Base-by-base conservation (phyloP, 2,797 vertebrate species). In the Harpagifer antarcticus region DNA sequence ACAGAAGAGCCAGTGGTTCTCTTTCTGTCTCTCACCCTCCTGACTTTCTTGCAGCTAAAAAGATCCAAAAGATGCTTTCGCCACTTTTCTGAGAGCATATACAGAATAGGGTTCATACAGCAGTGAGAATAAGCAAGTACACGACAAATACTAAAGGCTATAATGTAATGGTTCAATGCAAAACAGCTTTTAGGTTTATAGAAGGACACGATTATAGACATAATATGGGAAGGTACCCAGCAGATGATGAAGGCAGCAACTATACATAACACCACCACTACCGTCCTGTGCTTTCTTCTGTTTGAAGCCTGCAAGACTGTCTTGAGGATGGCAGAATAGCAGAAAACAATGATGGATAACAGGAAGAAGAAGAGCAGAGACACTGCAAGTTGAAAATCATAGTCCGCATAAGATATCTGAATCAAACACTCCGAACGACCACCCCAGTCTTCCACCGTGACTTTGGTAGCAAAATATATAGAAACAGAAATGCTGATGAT, bases 41-140 rank as follows among this genome's bases (percentile, higher is more conserved):
- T 11, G 3, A 54, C 4, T 17, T 8, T 59, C 14, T 56, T 15
- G 47, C 83, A 88, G 13, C 8, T 12, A 19, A 94, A 47, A 52
- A 92, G 3, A 9, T 43, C 27, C 2, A 74, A 52, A 20, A 95
- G 19, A 47, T 93, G 82, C 16, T 9, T 68, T 20, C 89, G 66
- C n/a, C 88, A 75, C 53, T 84, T 89, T 44, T 81, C 78, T n/a
- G 89, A 87, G 52, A 93, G 71, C 69, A 92, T 72, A 17, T 91
- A 94, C 44, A 95, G 71, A 15, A 92, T 42, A 3, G 94, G 94
- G 76, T 96, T 95, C 44, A 95, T 65, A 43, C 91, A 95, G 86
- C 94, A 96, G 68, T 95, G 94, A 23, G 78, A 93, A 68, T 78
- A 93, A 0, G 94, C 94, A 13, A 95, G 33, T 16, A 94, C 82